These are phyloP conservation scores for Acanthococcus lagerstroemiae DNA, from an alignment of 2,888 invertebrate genomes.

Conservation along the genomic window DNA sequence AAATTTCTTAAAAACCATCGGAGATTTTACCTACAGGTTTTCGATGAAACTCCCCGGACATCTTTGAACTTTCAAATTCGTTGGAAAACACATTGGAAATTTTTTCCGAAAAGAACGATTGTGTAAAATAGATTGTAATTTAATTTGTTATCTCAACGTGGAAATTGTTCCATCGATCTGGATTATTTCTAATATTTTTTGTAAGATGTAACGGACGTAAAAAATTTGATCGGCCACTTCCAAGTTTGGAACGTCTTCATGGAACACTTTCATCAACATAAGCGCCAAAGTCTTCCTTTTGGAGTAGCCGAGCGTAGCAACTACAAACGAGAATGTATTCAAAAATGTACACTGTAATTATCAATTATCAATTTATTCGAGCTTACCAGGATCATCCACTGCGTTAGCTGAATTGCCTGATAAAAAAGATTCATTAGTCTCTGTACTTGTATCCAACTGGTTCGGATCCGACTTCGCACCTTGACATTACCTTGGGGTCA, in stretches of 20 bases:
- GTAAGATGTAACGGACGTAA: background rate
- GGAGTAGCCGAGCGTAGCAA: background rate
- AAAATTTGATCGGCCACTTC: background rate
- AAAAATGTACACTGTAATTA: background rate
- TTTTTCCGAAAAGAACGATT: too few species aligned
- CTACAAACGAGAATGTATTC: background rate
- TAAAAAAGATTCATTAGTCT: background rate
- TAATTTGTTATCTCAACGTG: background rate
- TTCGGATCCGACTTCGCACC: background rate
- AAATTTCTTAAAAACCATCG: too few species aligned
- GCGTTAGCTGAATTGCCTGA: background rate
- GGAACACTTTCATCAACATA: background rate
- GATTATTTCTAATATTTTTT: background rate
- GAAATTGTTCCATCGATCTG: background rate
- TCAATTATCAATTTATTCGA: background rate
- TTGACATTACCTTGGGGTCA: background rate
- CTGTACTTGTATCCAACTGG: background rate
- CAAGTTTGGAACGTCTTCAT: background rate
- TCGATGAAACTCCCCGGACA: too few species aligned
- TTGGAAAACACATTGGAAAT: too few species aligned
- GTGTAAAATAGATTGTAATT: too few species aligned
- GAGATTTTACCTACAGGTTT: too few species aligned
- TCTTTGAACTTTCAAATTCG: too few species aligned
- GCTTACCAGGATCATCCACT: background rate
- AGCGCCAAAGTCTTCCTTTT: background rate